Conservation (phyloP, 2,797 vertebrate species). For the Argya squamiceps region DNA sequence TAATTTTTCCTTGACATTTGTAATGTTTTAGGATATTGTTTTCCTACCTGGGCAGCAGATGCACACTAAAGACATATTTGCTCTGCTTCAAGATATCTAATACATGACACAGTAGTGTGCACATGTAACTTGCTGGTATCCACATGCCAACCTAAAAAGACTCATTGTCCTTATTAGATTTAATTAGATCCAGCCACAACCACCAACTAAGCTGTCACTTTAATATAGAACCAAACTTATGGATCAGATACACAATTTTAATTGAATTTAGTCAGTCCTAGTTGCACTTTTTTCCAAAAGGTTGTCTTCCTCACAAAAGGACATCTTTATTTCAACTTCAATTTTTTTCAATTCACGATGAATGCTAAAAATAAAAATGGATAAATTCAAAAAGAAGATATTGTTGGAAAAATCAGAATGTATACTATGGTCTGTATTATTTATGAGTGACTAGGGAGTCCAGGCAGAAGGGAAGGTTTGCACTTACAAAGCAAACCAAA, state of each 20-base stretch:
- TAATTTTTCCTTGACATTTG: background rate
- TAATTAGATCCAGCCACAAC: slow-evolving; percentile 63
- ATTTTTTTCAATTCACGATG: background rate
- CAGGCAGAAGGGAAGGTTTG: background rate
- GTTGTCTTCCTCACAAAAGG: background rate
- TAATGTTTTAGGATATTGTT: background rate
- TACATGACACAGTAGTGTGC: background rate
- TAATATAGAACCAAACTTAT: slow-evolving; percentile 35
- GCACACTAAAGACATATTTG: background rate
- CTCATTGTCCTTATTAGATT: slow-evolving; percentile 47
- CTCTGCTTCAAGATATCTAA: background rate
- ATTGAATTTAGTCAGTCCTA: slow-evolving; percentile 41
- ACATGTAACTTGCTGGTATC: background rate
- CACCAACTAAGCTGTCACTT: slow-evolving; percentile 52
- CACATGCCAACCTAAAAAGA: slow-evolving; percentile 33
- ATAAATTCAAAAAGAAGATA: background rate
- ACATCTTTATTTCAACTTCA: background rate
- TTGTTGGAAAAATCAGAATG: background rate
- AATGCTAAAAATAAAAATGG: background rate
- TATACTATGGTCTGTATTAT: background rate
- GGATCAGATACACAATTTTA: slow-evolving; percentile 35
- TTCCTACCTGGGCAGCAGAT: background rate
- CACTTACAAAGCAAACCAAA: background rate
- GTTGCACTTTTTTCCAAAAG: background rate
- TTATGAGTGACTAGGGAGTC: background rate